phyloP scores from a whole-genome alignment of 2,113 vertebrate genomes.

The Notechis scutatus region DNA sequence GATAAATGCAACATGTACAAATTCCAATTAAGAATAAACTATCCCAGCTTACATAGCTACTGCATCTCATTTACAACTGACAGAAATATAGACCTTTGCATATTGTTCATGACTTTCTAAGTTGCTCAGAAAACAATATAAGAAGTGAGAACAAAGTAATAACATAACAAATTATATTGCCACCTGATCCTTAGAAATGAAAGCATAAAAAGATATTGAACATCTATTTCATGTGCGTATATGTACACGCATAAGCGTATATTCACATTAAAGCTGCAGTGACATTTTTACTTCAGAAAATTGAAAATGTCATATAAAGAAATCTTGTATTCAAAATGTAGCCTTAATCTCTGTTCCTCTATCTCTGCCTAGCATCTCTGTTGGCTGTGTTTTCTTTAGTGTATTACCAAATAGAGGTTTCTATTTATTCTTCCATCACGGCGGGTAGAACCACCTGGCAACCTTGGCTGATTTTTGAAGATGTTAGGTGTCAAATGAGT shows the following conservation, averaged over 20 bases:
- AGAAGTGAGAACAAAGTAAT: background rate
- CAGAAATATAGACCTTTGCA: constrained; percentile 16
- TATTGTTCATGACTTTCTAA: background rate
- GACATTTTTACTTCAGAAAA: background rate
- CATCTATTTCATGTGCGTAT: background rate
- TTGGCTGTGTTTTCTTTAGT: background rate
- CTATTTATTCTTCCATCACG: background rate
- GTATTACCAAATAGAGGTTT: background rate
- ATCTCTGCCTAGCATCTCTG: background rate
- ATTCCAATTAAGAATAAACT: constrained; percentile 50
- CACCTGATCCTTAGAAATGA: background rate
- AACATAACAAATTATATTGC: background rate
- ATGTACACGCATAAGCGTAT: background rate
- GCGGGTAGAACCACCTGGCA: background rate
- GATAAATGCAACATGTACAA: constrained; percentile 32
- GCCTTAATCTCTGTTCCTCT: background rate
- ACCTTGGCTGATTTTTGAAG: background rate
- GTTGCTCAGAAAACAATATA: background rate
- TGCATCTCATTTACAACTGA: constrained; percentile 29
- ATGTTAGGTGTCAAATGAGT: background rate
- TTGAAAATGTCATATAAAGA: background rate
- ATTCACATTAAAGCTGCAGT: background rate
- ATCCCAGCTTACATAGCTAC: constrained; percentile 15
- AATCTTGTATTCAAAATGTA: background rate
- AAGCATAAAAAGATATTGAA: background rate